These are phyloP conservation scores for Lathronympha strigana DNA, from an alignment of 2,888 invertebrate species.

Conservation along the genomic window DNA sequence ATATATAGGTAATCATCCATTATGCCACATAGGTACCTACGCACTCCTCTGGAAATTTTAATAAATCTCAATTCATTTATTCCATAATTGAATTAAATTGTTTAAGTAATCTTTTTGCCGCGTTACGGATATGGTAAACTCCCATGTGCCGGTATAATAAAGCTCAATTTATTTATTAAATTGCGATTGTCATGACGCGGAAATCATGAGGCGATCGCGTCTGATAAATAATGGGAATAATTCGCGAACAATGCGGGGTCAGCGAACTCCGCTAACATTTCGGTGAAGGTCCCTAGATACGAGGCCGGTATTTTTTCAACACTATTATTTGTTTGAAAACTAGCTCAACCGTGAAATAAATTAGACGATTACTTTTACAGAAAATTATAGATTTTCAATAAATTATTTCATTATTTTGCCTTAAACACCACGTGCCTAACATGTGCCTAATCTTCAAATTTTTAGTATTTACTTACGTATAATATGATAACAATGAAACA, in stretches of 20 bases:
- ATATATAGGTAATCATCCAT: no score
- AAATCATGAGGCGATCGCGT: conserved; percentile 75
- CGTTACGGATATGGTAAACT: conserved; percentile 26
- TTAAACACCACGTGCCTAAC: no score
- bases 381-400: no score
- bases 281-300: conserved; percentile 76
- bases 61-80: not conserved
- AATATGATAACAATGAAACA: no score
- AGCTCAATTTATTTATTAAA: conserved; percentile 67
- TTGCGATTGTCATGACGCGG: conserved; percentile 75
- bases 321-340: conserved; percentile 51
- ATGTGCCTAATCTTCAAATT: no score
- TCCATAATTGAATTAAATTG: not conserved
- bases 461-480: no score
- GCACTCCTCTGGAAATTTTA: not conserved
- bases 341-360: conserved; percentile 44
- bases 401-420: no score
- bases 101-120: not conserved
- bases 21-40: no score
- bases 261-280: conserved; percentile 79
- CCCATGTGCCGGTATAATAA: conserved; percentile 62
- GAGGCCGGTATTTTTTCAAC: conserved; percentile 59
- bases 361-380: no score
- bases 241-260: conserved; percentile 75
- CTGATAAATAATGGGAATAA: conserved; percentile 76